These are phyloP conservation scores for Halocaridina rubra DNA, from an alignment of 2,888 invertebrate genomes.

Conservation along the genomic window DNA sequence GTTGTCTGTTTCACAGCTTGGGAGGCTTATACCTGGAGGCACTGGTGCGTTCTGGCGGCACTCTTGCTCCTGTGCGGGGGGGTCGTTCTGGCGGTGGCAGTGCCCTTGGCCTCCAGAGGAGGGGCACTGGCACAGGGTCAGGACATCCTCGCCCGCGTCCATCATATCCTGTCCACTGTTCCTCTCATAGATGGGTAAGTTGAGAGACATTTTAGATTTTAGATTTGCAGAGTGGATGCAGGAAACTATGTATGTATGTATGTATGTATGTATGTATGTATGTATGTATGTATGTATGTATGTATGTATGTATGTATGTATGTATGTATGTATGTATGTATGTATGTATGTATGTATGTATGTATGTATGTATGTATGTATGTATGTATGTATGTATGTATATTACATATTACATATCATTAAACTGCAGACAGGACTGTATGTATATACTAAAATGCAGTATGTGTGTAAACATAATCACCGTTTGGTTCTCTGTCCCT, in stretches of 20 bases:
- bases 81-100: constrained; percentile 59
- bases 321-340: neutral
- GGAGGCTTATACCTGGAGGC: constrained; percentile 58
- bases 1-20: neutral
- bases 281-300: neutral
- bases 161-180: constrained; percentile 50
- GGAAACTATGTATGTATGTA: neutral
- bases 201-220: neutral
- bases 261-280: neutral
- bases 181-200: constrained; percentile 63
- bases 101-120: constrained; percentile 45
- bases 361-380: neutral
- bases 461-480: too few relatives aligned
- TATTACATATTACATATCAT: too few relatives aligned
- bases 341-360: neutral
- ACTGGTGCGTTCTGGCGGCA: constrained; percentile 60
- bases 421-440: too few relatives aligned
- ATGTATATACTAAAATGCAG: too few relatives aligned
- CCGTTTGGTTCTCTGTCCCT: too few relatives aligned
- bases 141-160: constrained; percentile 50
- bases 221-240: neutral
- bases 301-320: neutral
- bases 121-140: constrained; percentile 1
- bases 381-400: neutral
- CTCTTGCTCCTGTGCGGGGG: constrained; percentile 55